phyloP scores from a whole-genome alignment of 2,113 vertebrate species.

The Dromas ardeola region DNA sequence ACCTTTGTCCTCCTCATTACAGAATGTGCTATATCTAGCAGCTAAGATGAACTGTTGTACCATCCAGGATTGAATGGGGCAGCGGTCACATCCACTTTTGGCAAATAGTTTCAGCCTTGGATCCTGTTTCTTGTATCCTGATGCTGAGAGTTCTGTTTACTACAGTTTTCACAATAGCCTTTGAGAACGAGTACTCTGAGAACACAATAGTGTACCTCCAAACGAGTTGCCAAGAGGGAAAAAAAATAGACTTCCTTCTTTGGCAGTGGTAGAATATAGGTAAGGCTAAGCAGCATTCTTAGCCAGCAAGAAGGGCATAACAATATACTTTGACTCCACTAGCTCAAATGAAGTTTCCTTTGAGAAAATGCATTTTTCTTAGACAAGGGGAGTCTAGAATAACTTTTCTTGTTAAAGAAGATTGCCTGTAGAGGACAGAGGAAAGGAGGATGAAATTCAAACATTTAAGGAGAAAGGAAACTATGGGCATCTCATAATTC shows the following conservation, averaged over 20 bases:
- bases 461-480: background rate
- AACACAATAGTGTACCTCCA: constrained; percentile 70
- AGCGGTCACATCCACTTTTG: constrained; percentile 60
- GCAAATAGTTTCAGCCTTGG: constrained; percentile 43
- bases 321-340: background rate
- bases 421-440: background rate
- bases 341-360: background rate
- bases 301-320: constrained; percentile 14
- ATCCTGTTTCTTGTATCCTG: constrained; percentile 62
- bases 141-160: constrained; percentile 61
- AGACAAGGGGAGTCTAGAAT: background rate
- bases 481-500: background rate
- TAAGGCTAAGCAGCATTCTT: constrained; percentile 47
- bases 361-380: background rate
- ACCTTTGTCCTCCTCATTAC: constrained; percentile 27
- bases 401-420: background rate
- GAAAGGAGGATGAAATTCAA: background rate
- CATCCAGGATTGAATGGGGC: constrained; percentile 50
- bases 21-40: constrained; percentile 23
- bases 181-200: constrained; percentile 47
- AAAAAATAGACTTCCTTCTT: constrained; percentile 60
- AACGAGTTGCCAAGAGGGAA: constrained; percentile 62
- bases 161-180: constrained; percentile 56
- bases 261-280: constrained; percentile 58
- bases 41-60: background rate